Evolutionary conservation across 2,797 vertebrate species (phyloP).

Genomic region (Neosilurus hyrtlii): DNA sequence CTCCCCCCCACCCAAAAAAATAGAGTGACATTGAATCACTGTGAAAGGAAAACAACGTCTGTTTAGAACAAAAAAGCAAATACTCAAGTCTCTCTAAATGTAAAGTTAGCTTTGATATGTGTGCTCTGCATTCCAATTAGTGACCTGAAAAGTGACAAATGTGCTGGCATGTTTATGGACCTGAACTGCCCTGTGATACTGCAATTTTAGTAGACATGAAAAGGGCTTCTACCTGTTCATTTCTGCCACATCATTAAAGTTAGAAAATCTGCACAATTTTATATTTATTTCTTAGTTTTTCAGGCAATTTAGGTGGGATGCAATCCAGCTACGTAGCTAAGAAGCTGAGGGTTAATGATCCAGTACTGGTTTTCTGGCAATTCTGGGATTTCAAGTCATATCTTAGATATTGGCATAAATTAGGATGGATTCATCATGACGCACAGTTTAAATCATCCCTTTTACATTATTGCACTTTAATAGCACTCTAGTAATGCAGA

Average conservation of each 20-base stretch:
- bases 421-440: not conserved
- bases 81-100: not conserved
- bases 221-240: not conserved
- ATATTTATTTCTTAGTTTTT: not conserved
- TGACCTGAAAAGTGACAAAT: constrained; percentile 13
- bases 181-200: not conserved
- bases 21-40: not conserved
- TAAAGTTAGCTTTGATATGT: not conserved
- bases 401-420: not conserved
- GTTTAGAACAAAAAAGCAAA: not conserved
- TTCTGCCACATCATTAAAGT: not conserved
- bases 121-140: not conserved
- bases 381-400: not conserved
- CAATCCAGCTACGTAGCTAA: not conserved
- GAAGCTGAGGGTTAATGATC: not conserved
- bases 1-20: not conserved
- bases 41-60: not conserved
- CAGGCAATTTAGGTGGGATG: not conserved
- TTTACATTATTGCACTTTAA: not conserved
- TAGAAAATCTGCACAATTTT: not conserved
- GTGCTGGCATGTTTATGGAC: constrained; percentile 2
- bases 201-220: not conserved
- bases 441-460: not conserved
- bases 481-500: not conserved
- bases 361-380: not conserved